These are phyloP conservation scores for Hoplodrina blanda DNA, from an alignment of 2,888 invertebrate species.

Conservation along the genomic window DNA sequence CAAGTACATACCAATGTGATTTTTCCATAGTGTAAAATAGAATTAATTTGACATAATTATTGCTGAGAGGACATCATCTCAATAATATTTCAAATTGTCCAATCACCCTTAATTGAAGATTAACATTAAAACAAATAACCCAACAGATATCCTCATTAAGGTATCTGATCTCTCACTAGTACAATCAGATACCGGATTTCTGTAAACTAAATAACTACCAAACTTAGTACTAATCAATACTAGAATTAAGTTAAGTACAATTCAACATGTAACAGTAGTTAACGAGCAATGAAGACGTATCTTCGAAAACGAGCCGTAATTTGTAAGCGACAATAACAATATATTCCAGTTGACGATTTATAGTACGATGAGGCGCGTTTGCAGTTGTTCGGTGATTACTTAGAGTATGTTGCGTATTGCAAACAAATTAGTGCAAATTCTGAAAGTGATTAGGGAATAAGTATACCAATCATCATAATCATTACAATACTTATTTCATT, in stretches of 20 bases:
- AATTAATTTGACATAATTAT: too few relatives aligned
- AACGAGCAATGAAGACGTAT: slow-evolving; percentile 51
- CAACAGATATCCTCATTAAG: too few relatives aligned
- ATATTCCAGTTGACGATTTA: slow-evolving; percentile 42
- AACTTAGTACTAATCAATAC: slow-evolving; percentile 21
- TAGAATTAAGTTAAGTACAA: slow-evolving; percentile 30
- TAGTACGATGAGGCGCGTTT: slow-evolving; percentile 21
- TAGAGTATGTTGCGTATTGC: slow-evolving; percentile 13
- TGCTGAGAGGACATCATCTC: too few relatives aligned
- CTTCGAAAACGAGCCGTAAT: slow-evolving; percentile 30
- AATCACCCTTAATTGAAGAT: too few relatives aligned
- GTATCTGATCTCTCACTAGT: too few relatives aligned
- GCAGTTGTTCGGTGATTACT: slow-evolving; percentile 34
- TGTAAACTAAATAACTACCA: background rate
- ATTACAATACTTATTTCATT: too few relatives aligned
- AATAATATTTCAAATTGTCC: too few relatives aligned
- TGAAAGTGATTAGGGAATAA: too few relatives aligned
- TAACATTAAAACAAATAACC: too few relatives aligned
- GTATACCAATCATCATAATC: too few relatives aligned
- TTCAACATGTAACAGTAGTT: slow-evolving; percentile 31
- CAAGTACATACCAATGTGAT: too few relatives aligned
- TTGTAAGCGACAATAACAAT: slow-evolving; percentile 48
- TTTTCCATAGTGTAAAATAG: too few relatives aligned
- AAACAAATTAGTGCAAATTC: slow-evolving; percentile 7
- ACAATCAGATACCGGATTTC: background rate